Conservation (phyloP, 1,140 invertebrate species). For the Heliothis subflexa region DNA sequence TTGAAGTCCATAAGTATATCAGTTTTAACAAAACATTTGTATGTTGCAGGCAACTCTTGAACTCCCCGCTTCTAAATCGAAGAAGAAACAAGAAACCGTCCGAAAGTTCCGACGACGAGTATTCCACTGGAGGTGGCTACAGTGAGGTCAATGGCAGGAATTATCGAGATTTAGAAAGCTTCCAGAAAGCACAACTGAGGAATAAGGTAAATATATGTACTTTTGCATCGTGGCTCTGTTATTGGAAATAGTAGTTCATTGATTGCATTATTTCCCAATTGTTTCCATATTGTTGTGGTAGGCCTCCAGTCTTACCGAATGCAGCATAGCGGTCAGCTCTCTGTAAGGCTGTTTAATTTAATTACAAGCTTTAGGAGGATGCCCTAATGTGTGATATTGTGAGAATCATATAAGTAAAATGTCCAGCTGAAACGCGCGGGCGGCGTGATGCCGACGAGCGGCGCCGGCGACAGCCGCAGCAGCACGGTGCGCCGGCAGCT, state of each 20-base stretch:
- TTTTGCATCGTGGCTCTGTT: no score
- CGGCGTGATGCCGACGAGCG: conserved; percentile 39
- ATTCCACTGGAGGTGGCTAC: conserved; percentile 87
- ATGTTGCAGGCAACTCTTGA: conserved; percentile 89
- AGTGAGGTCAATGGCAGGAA: conserved; percentile 90
- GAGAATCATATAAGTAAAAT: no score
- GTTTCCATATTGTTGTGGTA: no score
- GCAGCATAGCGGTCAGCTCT: no score
- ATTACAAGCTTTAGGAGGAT: neutral
- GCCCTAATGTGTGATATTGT: no score
- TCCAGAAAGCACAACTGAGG: conserved; percentile 97
- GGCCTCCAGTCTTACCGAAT: no score
- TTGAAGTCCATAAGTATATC: neutral
- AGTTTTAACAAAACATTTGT: neutral
- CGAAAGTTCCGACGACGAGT: conserved; percentile 96
- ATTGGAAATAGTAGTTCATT: no score
- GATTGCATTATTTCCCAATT: no score
- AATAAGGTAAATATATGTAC: no score
- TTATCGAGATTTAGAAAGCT: conserved; percentile 96
- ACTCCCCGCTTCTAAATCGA: conserved; percentile 92
- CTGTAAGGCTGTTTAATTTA: no score
- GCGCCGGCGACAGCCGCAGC: conserved; percentile 18
- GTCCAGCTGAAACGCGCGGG: conserved; percentile 74
- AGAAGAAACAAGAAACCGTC: conserved; percentile 91
- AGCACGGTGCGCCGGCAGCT: conserved; percentile 88